Evolutionary conservation across 2,888 invertebrate genomes (phyloP).

Genomic region (Eupithecia centaureata): DNA sequence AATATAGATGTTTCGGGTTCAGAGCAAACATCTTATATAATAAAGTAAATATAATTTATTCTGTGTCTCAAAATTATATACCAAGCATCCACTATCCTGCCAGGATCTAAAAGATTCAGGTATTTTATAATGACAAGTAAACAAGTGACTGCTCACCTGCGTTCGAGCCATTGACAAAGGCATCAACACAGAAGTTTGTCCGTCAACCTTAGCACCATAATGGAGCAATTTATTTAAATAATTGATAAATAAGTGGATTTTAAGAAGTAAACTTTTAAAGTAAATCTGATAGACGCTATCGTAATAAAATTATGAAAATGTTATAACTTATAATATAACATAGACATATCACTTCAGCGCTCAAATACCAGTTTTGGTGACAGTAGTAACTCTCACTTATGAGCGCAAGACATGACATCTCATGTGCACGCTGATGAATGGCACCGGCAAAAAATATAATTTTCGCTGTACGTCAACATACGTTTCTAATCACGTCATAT

Average conservation of each 20-base stretch:
- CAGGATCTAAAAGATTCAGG: slow-evolving; percentile 13
- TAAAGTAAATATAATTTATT: too few species aligned
- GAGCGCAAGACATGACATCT: slow-evolving; percentile 74
- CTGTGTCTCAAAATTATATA: too few species aligned
- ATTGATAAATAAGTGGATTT: neutral
- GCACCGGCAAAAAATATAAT: slow-evolving; percentile 78
- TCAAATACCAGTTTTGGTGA: slow-evolving; percentile 80
- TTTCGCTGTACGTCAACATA: slow-evolving; percentile 70
- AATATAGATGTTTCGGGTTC: neutral
- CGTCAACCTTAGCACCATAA: slow-evolving; percentile 8
- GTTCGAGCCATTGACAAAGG: slow-evolving; percentile 28
- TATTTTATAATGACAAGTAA: slow-evolving; percentile 33
- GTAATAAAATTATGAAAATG: slow-evolving; percentile 47
- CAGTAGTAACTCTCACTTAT: slow-evolving; percentile 82
- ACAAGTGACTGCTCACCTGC: slow-evolving; percentile 38
- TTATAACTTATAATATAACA: slow-evolving; percentile 70
- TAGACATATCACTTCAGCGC: slow-evolving; percentile 62
- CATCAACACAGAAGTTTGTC: slow-evolving; percentile 28
- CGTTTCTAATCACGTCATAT: slow-evolving; percentile 81
- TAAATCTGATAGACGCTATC: slow-evolving; percentile 10
- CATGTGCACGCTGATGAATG: slow-evolving; percentile 74
- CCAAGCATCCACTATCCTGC: slow-evolving; percentile 6
- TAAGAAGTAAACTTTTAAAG: neutral
- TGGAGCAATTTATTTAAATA: neutral
- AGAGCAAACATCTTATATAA: too few species aligned